Conservation (phyloP, 2,113 vertebrate genomes). For the Dipodomys merriami region DNA sequence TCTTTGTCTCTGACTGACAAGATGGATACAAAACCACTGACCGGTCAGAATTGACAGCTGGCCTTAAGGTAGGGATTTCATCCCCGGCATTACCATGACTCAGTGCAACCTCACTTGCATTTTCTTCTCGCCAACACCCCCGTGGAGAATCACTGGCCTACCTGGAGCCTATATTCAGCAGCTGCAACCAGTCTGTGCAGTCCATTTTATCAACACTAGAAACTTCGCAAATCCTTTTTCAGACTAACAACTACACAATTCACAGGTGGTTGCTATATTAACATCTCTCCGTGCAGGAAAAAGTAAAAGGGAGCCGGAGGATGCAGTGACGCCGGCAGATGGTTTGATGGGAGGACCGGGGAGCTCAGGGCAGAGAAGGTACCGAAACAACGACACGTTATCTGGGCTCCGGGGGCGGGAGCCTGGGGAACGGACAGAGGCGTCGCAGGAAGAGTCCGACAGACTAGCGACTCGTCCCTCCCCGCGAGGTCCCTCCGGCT, state of each 20-base stretch:
- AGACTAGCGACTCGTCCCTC: neutral
- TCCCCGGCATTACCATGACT: neutral
- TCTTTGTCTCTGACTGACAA: neutral
- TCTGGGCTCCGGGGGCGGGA: neutral
- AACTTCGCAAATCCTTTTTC: conserved; percentile 55
- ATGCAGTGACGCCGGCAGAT: neutral
- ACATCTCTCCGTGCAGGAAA: neutral
- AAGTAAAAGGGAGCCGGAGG: neutral
- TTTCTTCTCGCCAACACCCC: neutral
- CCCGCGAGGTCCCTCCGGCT: neutral
- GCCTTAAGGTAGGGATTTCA: neutral
- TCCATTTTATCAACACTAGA: neutral
- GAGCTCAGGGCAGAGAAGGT: neutral
- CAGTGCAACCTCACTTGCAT: neutral
- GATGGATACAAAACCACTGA: neutral
- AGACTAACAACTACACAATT: conserved; percentile 14
- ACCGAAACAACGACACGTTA: neutral
- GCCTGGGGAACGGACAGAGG: neutral
- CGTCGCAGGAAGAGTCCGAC: neutral
- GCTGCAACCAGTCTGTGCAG: neutral
- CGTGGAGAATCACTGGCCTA: neutral
- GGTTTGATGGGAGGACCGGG: neutral
- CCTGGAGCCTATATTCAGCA: neutral
- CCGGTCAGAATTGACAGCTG: neutral
- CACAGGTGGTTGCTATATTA: conserved; percentile 74